A percentile compares a stretch with the other conserved stretches of the same genome.
Conservation (phyloP, 2,113 vertebrate species). For the Hydropotes inermis region DNA sequence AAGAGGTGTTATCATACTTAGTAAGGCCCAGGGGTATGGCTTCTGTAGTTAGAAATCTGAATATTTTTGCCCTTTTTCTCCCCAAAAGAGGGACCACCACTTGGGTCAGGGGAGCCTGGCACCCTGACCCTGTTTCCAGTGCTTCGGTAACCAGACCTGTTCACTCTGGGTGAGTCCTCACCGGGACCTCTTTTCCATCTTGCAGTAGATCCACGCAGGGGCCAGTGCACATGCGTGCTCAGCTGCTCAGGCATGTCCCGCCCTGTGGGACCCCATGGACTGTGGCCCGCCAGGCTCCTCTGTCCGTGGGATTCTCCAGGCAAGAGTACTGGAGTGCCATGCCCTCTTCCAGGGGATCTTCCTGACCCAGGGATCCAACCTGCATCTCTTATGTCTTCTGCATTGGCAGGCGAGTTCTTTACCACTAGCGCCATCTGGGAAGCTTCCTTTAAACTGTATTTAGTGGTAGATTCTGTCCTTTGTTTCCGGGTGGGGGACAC, state of each 20-base stretch:
- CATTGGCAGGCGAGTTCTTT: not conserved
- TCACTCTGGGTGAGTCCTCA: too few relatives aligned
- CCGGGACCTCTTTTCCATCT: too few relatives aligned
- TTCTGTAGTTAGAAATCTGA: not conserved
- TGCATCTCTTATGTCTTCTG: not conserved
- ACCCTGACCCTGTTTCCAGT: not conserved
- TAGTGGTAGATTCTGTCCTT: not conserved
- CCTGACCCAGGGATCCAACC: not conserved
- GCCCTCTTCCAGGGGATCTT: not conserved
- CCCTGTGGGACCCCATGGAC: not conserved
- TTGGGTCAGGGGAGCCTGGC: rapidly evolving
- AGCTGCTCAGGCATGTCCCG: not conserved
- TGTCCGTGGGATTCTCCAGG: not conserved
- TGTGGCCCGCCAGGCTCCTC: not conserved
- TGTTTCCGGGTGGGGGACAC: not conserved
- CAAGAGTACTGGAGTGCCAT: rapidly evolving
- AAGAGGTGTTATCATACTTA: not conserved
- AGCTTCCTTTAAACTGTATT: not conserved
- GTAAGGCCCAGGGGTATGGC: not conserved
- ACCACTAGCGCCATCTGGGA: not conserved
- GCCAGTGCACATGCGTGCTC: rapidly evolving
- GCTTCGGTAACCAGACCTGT: not conserved
- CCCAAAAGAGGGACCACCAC: not conserved
- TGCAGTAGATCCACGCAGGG: too few relatives aligned
- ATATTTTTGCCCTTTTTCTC: not conserved